These are phyloP conservation scores for Chymomyza caudatula DNA, from an alignment of 2,888 invertebrate genomes.

Conservation along the genomic window DNA sequence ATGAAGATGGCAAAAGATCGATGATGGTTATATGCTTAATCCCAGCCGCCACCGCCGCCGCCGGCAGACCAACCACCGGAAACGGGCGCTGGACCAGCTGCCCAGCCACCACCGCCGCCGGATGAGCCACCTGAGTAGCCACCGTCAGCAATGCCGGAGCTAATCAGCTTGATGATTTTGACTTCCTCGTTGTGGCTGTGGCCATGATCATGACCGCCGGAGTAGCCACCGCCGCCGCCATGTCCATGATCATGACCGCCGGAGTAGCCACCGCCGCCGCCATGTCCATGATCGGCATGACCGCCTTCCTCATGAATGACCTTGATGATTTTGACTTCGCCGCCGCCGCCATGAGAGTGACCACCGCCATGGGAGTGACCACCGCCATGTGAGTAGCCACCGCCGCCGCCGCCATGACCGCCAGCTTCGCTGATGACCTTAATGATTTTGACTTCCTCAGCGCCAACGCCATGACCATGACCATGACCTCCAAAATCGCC, in stretches of 20 bases:
- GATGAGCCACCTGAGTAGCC: conserved; percentile 17
- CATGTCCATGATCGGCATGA: conserved; percentile 21
- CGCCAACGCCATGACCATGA: conserved; percentile 28
- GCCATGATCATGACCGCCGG: conserved; percentile 13
- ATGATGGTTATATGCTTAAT: conserved; percentile 17
- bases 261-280: conserved; percentile 11
- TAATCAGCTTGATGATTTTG: conserved; percentile 33
- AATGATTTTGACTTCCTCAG: conserved; percentile 41
- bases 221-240: background rate
- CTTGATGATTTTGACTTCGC: conserved; percentile 49
- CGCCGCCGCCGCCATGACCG: conserved; percentile 11
- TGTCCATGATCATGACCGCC: conserved; percentile 16
- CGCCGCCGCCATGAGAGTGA: conserved; percentile 23
- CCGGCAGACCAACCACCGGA: conserved; percentile 27
- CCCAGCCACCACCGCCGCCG: background rate
- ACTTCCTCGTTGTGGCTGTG: conserved; percentile 20
- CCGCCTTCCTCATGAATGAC: conserved; percentile 42
- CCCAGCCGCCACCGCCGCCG: conserved; percentile 32
- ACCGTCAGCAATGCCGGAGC: conserved; percentile 1
- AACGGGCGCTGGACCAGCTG: background rate
- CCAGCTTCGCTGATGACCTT: conserved; percentile 30
- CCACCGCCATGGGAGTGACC: conserved; percentile 15
- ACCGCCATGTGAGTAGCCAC: conserved; percentile 15
- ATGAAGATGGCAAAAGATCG: background rate
- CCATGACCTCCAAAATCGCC: conserved; percentile 24